Conservation (phyloP, 2,797 vertebrate genomes). For the Melanogrammus aeglefinus region DNA sequence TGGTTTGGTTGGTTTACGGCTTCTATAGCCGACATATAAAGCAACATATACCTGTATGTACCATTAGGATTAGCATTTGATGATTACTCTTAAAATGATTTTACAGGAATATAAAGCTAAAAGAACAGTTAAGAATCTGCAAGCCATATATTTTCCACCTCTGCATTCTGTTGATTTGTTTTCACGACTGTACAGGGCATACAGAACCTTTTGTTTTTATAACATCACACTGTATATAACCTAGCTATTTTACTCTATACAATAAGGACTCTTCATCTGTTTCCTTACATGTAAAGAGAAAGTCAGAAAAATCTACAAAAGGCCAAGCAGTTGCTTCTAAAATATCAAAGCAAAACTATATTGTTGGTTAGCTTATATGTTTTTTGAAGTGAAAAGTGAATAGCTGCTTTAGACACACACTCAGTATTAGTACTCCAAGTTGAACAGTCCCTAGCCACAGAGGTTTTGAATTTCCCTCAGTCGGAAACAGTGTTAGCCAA, state of each 20-base stretch:
- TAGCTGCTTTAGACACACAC: conserved; percentile 27
- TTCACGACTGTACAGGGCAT: conserved; percentile 47
- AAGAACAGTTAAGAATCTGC: conserved; percentile 43
- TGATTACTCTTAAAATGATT: conserved; percentile 44
- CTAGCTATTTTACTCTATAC: conserved; percentile 21
- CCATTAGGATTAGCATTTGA: conserved; percentile 35
- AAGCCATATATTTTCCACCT: conserved; percentile 25
- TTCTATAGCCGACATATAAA: conserved; percentile 6
- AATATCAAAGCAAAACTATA: not conserved
- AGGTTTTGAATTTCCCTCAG: conserved; percentile 2
- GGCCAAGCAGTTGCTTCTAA: conserved; percentile 21
- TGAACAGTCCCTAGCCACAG: conserved; percentile 29
- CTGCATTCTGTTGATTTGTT: conserved; percentile 26
- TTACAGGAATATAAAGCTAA: conserved; percentile 49
- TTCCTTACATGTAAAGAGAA: conserved; percentile 20
- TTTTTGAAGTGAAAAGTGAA: conserved; percentile 17
- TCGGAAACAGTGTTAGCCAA: conserved; percentile 53
- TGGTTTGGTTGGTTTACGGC: conserved; percentile 34
- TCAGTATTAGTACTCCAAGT: conserved; percentile 28
- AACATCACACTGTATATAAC: conserved; percentile 30
- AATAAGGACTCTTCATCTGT: conserved; percentile 20
- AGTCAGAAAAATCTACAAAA: conserved; percentile 27
- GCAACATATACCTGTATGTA: conserved; percentile 4
- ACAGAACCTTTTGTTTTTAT: conserved; percentile 34
- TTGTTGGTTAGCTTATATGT: conserved; percentile 9